phyloP scores from a whole-genome alignment of 2,113 vertebrate species.

The Muntiacus reevesi region DNA sequence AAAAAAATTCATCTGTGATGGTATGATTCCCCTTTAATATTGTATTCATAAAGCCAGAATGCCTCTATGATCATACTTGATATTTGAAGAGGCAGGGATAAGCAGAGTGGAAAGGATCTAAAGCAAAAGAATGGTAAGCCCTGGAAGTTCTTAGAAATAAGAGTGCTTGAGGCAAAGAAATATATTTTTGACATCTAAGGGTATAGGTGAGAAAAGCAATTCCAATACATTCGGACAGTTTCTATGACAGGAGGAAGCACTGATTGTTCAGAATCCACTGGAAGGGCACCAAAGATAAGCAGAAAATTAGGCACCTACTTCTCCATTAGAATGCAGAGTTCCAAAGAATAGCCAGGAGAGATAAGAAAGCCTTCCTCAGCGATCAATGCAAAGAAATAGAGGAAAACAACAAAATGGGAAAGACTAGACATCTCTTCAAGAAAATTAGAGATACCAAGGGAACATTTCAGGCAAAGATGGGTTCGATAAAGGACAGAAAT shows the following conservation, averaged over 20 bases:
- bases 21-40: background rate
- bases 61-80: background rate
- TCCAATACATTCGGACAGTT: background rate
- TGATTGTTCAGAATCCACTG: background rate
- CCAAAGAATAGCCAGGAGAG: too few relatives aligned
- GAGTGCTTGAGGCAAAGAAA: background rate
- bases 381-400: too few relatives aligned
- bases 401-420: too few relatives aligned
- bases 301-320: background rate
- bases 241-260: background rate
- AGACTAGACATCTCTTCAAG: too few relatives aligned
- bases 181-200: background rate
- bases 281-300: background rate
- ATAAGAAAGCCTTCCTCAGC: too few relatives aligned
- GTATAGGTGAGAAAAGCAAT: background rate
- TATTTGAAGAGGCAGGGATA: background rate
- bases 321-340: background rate
- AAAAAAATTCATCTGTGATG: background rate
- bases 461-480: too few relatives aligned
- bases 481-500: too few relatives aligned
- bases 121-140: background rate
- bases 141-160: background rate
- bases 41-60: background rate
- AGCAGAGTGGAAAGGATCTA: background rate
- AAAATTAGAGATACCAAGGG: too few relatives aligned